Evolutionary conservation across 2,113 vertebrate genomes (phyloP), one percentile per base, ranked within the genome.

Genomic region (Nestor notabilis): DNA sequence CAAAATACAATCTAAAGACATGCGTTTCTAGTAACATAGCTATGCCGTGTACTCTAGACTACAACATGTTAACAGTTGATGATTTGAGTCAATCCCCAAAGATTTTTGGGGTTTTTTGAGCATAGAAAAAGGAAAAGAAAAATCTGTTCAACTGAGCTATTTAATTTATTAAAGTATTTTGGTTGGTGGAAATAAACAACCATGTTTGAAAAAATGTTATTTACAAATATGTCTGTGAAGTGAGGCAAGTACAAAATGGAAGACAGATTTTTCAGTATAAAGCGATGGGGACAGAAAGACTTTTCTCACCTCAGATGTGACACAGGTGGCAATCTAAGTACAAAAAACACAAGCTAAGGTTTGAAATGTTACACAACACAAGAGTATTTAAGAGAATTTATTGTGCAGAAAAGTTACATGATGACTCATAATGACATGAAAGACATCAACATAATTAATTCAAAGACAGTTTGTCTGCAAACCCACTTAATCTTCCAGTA

Each of bases 191-290:
- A 83, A 63, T 52, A 70, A 82, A 55, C 1, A 44, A 83, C 24
- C 2, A 29, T 4, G 2, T 29, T 37, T 13, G 3, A 1, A 5
- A 78, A 89, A 70, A 6, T 27, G 3, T 1, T 49, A 5, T 18
- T 90, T 61, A 44, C 3, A 87, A 58, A 33, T 89, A 52, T 61
- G 81, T 72, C 21, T 53, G 8, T 8, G 1, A 46, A 55, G 25
- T 64, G 6, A 89, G 11, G 8, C 39, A 81, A 72, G 27, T 43
- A 18, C 8, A 74, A 81, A 81, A 27, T 9, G 4, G 17, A 89
- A 69, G 16, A 35, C 29, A 81, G 16, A 25, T 18, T 52, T 69
- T 89, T 65, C 49, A 61, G 2, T 2, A 23, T 29, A 61, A 74
- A 77, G 3, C 4, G 4, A 4, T 3, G 1, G 9, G 33, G 6